Evolutionary conservation across 1,140 invertebrate species (phyloP).

Genomic region (Linepithema humile): DNA sequence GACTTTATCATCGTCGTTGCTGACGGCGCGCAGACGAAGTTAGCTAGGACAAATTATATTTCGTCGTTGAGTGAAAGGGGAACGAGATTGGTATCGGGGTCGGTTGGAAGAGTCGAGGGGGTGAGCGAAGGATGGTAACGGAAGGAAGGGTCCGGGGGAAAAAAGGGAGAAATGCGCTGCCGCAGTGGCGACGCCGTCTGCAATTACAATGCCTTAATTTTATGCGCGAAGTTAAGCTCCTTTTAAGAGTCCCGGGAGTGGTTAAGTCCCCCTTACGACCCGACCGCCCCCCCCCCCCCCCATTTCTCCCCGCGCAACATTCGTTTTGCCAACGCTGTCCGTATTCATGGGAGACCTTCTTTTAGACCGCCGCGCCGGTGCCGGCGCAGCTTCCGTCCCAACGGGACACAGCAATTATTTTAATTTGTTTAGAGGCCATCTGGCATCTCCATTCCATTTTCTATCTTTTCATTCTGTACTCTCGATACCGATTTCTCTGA

Average conservation of each 20-base stretch:
- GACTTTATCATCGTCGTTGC: conserved; percentile 41
- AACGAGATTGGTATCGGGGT: conserved; percentile 15
- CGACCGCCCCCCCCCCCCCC: neutral
- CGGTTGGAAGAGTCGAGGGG: neutral
- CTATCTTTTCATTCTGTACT: neutral
- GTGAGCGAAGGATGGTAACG: conserved; percentile 22
- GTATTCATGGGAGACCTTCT: conserved; percentile 69
- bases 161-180: conserved; percentile 61
- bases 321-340: conserved; percentile 55
- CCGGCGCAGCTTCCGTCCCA: conserved; percentile 26
- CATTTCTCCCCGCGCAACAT: conserved; percentile 29
- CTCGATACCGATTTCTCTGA: neutral
- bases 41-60: conserved; percentile 78
- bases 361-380: neutral
- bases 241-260: conserved; percentile 80
- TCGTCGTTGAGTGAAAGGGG: conserved; percentile 50
- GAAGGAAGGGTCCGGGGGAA: conserved; percentile 41
- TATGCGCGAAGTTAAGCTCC: conserved; percentile 83
- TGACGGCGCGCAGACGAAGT: conserved; percentile 60
- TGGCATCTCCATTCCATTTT: conserved; percentile 25
- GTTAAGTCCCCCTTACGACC: conserved; percentile 67
- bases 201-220: conserved; percentile 83
- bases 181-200: conserved; percentile 74
- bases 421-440: conserved; percentile 71
- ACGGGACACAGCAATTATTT: conserved; percentile 66